A percentile compares a stretch with the other conserved stretches of the same genome.
Conservation (phyloP, 2,888 invertebrate genomes). For the Tipula helvola region DNA sequence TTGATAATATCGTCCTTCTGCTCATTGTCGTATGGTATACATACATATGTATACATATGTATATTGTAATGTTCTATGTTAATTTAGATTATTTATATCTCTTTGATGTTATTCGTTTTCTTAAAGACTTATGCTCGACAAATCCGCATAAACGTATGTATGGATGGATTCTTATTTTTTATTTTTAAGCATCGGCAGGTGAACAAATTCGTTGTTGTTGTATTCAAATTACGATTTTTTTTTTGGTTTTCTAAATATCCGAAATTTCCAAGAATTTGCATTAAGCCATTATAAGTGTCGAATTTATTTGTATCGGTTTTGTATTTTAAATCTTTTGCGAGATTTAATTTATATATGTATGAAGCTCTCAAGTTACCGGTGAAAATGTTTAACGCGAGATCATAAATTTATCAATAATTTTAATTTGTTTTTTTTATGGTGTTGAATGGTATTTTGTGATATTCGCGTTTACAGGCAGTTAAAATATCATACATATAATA, state of each 20-base stretch:
- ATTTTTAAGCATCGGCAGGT: background rate
- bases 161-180: background rate
- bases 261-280: background rate
- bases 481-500: background rate
- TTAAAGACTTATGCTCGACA: background rate
- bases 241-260: background rate
- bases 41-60: too few relatives aligned
- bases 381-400: background rate
- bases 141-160: background rate
- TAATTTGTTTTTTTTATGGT: background rate
- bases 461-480: background rate
- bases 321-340: background rate
- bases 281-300: background rate
- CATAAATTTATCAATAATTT: background rate
- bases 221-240: background rate
- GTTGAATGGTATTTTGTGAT: background rate
- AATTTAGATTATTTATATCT: background rate
- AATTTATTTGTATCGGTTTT: background rate
- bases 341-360: background rate
- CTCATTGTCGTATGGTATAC: background rate
- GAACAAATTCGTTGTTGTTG: background rate
- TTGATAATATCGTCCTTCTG: background rate
- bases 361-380: background rate
- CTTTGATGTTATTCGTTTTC: background rate
- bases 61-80: background rate